These are phyloP conservation scores for Pterostichus niger DNA, from an alignment of 2,888 invertebrate genomes.

Conservation along the genomic window DNA sequence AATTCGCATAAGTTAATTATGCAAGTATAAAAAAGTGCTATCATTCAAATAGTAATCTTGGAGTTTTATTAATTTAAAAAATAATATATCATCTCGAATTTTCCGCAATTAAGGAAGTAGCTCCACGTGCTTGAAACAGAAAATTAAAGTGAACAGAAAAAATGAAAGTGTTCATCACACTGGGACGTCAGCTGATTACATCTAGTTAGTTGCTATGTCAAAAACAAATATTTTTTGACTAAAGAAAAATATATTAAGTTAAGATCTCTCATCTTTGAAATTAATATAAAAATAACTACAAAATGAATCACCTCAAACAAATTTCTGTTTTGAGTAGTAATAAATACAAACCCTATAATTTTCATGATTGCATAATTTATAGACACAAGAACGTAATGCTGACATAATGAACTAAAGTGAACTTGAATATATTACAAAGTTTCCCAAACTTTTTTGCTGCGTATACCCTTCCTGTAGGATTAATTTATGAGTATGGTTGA, in stretches of 20 bases:
- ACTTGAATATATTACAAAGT: background rate
- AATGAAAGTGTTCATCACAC: background rate
- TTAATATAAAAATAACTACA: background rate
- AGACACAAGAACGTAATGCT: background rate
- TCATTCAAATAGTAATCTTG: background rate
- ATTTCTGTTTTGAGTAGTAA: background rate
- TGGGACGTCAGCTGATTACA: background rate
- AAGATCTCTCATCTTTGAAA: background rate
- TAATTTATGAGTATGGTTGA: too few species aligned
- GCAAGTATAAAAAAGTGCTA: background rate
- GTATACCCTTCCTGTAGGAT: background rate
- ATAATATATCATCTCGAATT: slow-evolving; percentile 7
- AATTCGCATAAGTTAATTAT: background rate
- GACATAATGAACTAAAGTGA: background rate
- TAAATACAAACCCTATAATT: background rate
- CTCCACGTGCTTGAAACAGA: background rate
- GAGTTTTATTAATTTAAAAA: slow-evolving; percentile 13
- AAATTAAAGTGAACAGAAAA: slow-evolving; percentile 6
- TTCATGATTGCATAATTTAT: slow-evolving; percentile 4
- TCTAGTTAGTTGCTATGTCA: background rate
- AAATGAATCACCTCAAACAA: background rate
- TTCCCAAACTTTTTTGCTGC: background rate
- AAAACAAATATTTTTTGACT: background rate
- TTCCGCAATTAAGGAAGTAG: background rate
- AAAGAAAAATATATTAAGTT: background rate